These are phyloP conservation scores for Talpa occidentalis DNA, from an alignment of 2,113 vertebrate genomes.

Conservation along the genomic window DNA sequence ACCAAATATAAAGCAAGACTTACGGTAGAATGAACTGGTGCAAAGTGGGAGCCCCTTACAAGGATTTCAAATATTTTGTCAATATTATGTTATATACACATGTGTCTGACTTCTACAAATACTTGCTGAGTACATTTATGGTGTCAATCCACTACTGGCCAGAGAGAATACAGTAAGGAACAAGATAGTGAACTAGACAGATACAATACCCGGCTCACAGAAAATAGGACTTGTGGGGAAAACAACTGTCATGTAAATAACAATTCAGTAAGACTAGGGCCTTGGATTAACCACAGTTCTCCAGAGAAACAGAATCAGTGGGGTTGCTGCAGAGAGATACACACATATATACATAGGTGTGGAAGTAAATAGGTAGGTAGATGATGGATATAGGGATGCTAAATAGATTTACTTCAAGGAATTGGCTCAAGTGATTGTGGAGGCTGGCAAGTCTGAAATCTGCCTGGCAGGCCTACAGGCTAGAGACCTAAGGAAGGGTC, in stretches of 20 bases:
- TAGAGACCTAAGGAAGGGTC: background rate
- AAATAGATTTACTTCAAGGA: background rate
- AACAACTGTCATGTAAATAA: background rate
- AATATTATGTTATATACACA: background rate
- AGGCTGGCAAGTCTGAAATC: background rate
- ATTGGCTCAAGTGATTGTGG: background rate
- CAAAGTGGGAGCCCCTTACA: background rate
- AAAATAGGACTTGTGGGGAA: background rate
- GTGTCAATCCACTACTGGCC: background rate
- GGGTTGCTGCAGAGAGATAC: no score
- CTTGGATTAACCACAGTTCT: background rate
- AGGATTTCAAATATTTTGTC: background rate
- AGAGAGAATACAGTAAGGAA: background rate
- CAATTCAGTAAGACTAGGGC: background rate
- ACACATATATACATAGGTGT: no score
- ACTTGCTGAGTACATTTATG: background rate
- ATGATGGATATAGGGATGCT: background rate
- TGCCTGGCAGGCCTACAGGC: rapidly evolving
- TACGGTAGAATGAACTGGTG: background rate
- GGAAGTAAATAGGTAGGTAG: background rate
- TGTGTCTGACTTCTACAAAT: background rate
- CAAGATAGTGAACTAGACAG: background rate
- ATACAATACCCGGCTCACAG: background rate
- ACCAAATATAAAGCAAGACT: background rate
- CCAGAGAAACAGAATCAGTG: background rate